phyloP scores from a whole-genome alignment of 2,888 invertebrate species.

The Anaspis maculata region DNA sequence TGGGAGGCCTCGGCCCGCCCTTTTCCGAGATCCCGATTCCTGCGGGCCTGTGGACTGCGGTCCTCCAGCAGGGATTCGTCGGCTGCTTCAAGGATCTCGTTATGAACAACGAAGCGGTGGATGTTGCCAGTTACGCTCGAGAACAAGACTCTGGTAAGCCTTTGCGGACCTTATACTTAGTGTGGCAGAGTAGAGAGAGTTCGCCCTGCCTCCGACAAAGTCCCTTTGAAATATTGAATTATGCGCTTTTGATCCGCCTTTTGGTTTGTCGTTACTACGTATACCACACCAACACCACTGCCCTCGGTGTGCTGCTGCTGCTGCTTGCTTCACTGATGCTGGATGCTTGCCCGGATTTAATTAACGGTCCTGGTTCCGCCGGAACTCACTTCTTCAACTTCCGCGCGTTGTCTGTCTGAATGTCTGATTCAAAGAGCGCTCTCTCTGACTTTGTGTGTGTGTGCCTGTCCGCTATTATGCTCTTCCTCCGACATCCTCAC shows the following conservation, averaged over 20 bases:
- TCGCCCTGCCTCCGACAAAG: too few species aligned
- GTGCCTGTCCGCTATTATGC: too few species aligned
- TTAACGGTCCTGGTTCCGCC: too few species aligned
- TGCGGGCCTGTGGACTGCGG: constrained; percentile 83
- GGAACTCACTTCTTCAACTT: too few species aligned
- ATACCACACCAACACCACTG: background rate
- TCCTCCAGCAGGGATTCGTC: constrained; percentile 83
- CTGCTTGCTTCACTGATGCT: background rate
- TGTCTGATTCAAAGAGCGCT: too few species aligned
- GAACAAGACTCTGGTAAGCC: constrained; percentile 83
- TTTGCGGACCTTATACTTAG: too few species aligned
- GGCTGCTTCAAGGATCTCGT: constrained; percentile 88
- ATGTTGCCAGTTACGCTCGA: constrained; percentile 79
- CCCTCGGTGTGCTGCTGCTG: background rate
- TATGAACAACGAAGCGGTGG: constrained; percentile 79
- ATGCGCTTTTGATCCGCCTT: constrained; percentile 5
- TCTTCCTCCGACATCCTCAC: too few species aligned
- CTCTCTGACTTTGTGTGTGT: too few species aligned
- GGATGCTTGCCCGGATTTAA: constrained; percentile 1
- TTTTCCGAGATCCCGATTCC: constrained; percentile 72
- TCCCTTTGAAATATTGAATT: constrained; percentile 5
- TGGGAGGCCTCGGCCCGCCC: constrained; percentile 80
- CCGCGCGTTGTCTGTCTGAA: too few species aligned
- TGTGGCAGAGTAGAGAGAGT: too few species aligned
- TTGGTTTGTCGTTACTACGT: background rate